These are phyloP conservation scores for Gymnorhina tibicen DNA, from an alignment of 2,113 vertebrate genomes.

Conservation along the genomic window DNA sequence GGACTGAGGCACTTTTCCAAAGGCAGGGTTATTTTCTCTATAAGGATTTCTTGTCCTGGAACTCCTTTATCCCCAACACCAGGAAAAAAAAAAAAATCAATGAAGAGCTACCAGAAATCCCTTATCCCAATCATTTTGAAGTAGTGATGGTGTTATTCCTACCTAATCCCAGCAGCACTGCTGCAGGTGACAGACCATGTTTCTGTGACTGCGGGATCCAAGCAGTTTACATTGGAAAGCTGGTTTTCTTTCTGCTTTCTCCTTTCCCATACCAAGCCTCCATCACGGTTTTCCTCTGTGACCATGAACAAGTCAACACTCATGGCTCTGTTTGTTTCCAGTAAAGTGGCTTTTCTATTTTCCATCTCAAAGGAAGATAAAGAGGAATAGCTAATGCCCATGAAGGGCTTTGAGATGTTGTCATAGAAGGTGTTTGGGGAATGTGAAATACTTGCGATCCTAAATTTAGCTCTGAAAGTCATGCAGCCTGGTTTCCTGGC, in stretches of 20 bases:
- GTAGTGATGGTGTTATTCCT: neutral
- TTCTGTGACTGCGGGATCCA: neutral
- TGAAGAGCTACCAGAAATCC: neutral
- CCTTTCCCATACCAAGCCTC: neutral
- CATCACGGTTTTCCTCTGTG: neutral
- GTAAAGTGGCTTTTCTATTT: neutral
- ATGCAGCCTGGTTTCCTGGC: constrained; percentile 16
- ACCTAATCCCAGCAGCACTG: neutral
- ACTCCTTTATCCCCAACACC: neutral
- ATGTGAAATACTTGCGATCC: neutral
- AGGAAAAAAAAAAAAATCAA: neutral
- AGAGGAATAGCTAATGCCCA: neutral
- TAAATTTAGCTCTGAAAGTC: constrained; percentile 53
- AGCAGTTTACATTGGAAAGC: neutral
- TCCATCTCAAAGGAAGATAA: neutral
- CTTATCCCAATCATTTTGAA: neutral
- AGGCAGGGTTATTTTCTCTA: neutral
- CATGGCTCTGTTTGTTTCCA: neutral
- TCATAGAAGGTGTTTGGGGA: constrained; percentile 16
- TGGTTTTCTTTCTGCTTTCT: neutral
- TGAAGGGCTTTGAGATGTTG: neutral
- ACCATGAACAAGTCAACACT: neutral
- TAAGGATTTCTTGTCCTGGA: neutral
- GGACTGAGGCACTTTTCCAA: neutral
- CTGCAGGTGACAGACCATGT: neutral